Evolutionary conservation across 2,888 invertebrate genomes (phyloP), one percentile per base, ranked within the genome.

Genomic region (Cloeon dipterum): DNA sequence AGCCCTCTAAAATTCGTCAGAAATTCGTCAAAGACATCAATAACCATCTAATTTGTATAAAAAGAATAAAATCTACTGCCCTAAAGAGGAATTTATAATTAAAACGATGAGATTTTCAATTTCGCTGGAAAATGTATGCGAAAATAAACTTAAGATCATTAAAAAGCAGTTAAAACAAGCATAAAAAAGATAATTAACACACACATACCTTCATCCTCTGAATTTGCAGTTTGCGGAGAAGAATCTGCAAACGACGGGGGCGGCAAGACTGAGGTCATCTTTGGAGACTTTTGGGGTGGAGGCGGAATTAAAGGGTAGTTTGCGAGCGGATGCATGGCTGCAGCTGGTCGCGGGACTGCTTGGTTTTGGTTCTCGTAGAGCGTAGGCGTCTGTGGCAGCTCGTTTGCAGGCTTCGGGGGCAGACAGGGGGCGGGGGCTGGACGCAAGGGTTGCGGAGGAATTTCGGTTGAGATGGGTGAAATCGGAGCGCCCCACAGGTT

Each of bases 401-500:
- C 3, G 3, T 11, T 3, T n/a, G 19, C 35, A 18, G 32, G 38
- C 20, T 29, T 26, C 3, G 19, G 40, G 5, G 32, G 29, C 16
- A 37, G 29, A n/a, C n/a, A n/a, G 14, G 38, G 20, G 11, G 40
- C 13, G 23, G 34, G 25, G 26, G 33, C 32, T 21, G 25, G 25
- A 23, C 25, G 25, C n/a, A 23, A 23, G n/a, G 25, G 25, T n/a
- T 23, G 25, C 8, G 35, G 35, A 11, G 32, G 20, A 8, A 32
- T 13, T 8, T n/a, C 20, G n/a, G 19, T 26, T 29, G 29, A 4
- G 5, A 32, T 35, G 3, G 26, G 32, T 4, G 34, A 13, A 2
- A 3, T 2, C n/a, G 11, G n/a, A 10, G 37, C 34, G 8, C 11
- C 10, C 18, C 17, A 16, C 4, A 29, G 13, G 11, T 11, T 19